These are phyloP conservation scores for Achlya flavicornis DNA, from an alignment of 2,888 invertebrate genomes.

Conservation along the genomic window DNA sequence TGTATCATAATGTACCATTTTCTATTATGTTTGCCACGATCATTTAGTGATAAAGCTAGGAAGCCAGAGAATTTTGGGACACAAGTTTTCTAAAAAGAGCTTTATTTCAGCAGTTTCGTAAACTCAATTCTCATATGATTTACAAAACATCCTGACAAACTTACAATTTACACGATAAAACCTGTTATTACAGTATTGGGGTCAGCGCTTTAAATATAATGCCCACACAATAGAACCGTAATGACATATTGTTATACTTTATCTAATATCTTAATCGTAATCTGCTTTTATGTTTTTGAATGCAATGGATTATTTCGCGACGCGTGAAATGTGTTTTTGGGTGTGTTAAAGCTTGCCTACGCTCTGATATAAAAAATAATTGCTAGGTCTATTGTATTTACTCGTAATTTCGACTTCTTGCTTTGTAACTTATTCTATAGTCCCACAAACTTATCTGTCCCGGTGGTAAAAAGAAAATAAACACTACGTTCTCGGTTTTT, in stretches of 20 bases:
- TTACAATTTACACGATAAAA: background rate
- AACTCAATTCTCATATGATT: too few species aligned
- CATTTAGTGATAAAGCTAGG: too few species aligned
- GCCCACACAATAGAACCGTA: background rate
- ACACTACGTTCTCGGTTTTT: too few species aligned
- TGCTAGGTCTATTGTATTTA: background rate
- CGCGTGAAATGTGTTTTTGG: constrained; percentile 4
- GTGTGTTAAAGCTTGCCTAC: background rate
- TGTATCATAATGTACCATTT: too few species aligned
- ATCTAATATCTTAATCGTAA: constrained; percentile 3
- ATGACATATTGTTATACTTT: constrained; percentile 1
- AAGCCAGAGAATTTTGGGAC: too few species aligned
- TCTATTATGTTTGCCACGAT: too few species aligned
- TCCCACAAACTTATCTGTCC: too few species aligned
- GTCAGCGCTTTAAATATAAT: background rate
- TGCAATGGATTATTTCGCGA: background rate
- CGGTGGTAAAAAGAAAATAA: too few species aligned
- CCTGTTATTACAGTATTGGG: constrained; percentile 7
- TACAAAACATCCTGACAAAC: background rate
- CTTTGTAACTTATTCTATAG: too few species aligned
- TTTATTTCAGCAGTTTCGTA: too few species aligned
- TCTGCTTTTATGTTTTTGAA: background rate
- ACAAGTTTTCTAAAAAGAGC: too few species aligned
- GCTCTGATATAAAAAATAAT: background rate
- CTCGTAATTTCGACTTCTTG: too few species aligned